Evolutionary conservation across 2,888 invertebrate species (phyloP).

Genomic region (Amphiduros pacificus): DNA sequence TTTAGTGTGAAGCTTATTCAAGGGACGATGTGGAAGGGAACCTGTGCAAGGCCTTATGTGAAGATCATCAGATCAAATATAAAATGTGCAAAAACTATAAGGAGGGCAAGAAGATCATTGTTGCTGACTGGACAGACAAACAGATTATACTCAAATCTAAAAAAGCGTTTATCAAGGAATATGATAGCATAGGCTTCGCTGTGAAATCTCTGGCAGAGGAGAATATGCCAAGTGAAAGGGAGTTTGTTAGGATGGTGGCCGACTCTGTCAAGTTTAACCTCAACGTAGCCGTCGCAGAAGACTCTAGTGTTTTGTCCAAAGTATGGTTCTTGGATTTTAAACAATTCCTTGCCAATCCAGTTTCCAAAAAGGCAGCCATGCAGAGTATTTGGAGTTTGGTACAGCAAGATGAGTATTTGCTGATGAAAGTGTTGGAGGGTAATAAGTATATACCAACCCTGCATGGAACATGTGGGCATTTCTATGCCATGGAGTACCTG

Average conservation of each 20-base stretch:
- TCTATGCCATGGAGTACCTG: slow-evolving; percentile 70
- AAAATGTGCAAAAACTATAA: slow-evolving; percentile 68
- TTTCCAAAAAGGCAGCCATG: slow-evolving; percentile 14
- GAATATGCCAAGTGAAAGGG: not conserved
- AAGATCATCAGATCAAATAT: slow-evolving; percentile 62
- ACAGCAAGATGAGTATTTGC: slow-evolving; percentile 71
- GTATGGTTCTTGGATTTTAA: not conserved
- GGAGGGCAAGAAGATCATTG: slow-evolving; percentile 63
- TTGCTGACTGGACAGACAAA: slow-evolving; percentile 13
- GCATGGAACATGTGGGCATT: slow-evolving; percentile 70
- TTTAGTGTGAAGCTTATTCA: slow-evolving; percentile 57
- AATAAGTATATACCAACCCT: slow-evolving; percentile 69
- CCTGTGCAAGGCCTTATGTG: slow-evolving; percentile 69
- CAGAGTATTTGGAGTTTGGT: slow-evolving; percentile 67
- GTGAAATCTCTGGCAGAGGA: not conserved
- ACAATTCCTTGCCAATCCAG: not conserved
- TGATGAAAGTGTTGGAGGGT: slow-evolving; percentile 66
- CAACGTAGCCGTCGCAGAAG: slow-evolving; percentile 20
- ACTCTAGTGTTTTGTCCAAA: slow-evolving; percentile 3
- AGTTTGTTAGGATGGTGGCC: slow-evolving; percentile 23
- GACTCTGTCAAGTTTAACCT: slow-evolving; percentile 21
- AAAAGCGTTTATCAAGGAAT: slow-evolving; percentile 16
- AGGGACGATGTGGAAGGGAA: slow-evolving; percentile 67
- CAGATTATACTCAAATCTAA: slow-evolving; percentile 24
- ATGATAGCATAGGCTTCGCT: not conserved